A percentile compares a stretch with the other conserved stretches of the same genome.
Evolutionary conservation across 1,140 invertebrate species (phyloP).

Genomic region (Euura saliciscinereae): DNA sequence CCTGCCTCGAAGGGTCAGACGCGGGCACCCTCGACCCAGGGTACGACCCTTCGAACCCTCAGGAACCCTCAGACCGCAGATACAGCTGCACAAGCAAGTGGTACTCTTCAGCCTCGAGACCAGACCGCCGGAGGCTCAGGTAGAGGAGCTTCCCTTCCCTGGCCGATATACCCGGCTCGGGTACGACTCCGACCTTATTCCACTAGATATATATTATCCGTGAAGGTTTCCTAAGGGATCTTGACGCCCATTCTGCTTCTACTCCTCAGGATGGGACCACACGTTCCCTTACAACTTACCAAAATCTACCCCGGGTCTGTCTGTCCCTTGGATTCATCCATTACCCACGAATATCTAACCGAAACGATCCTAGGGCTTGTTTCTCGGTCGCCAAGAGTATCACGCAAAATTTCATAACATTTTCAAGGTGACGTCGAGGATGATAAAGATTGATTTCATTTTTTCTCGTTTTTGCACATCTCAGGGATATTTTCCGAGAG

Average conservation of each 20-base stretch:
- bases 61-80: conserved; percentile 18
- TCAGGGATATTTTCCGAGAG: no score
- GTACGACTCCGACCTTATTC: neutral
- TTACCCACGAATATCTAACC: no score
- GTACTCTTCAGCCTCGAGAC: conserved; percentile 11
- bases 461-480: no score
- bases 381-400: no score
- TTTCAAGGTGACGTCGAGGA: no score
- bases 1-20: neutral
- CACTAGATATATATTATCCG: neutral
- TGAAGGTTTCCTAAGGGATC: neutral
- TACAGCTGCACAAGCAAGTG: conserved; percentile 44
- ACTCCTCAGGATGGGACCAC: neutral
- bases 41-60: conserved; percentile 30
- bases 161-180: neutral
- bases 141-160: neutral
- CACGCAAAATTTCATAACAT: no score
- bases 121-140: neutral
- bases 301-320: no score
- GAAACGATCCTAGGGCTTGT: no score
- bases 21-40: neutral
- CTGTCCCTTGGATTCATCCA: no score
- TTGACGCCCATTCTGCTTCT: neutral
- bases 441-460: no score
- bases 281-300: neutral